These are phyloP conservation scores for Gasteruption jaculator DNA, from an alignment of 2,888 invertebrate genomes.

Conservation along the genomic window DNA sequence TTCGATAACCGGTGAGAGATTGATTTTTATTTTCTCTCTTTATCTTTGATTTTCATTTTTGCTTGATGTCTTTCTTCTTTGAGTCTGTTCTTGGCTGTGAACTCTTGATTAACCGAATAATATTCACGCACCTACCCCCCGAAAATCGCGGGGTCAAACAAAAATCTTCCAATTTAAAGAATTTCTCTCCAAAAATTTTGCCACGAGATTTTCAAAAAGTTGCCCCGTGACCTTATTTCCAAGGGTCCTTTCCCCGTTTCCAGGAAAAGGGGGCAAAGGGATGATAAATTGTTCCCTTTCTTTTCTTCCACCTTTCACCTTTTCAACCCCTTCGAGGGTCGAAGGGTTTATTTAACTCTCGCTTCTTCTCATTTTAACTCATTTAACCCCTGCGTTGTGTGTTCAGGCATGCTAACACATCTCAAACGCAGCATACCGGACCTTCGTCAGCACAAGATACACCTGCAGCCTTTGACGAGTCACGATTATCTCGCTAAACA, in stretches of 20 bases:
- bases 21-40: conserved; percentile 1
- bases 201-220: neutral
- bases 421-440: conserved; percentile 86
- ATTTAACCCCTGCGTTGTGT: conserved; percentile 50
- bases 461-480: conserved; percentile 73
- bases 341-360: conserved; percentile 1
- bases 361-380: conserved; percentile 35
- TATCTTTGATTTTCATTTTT: neutral
- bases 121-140: too few species aligned
- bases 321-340: neutral
- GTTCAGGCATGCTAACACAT: conserved; percentile 83
- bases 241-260: neutral
- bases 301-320: neutral
- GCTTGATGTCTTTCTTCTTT: neutral
- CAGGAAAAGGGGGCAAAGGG: too few species aligned
- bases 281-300: too few species aligned
- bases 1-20: conserved; percentile 66
- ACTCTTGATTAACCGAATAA: neutral
- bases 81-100: neutral
- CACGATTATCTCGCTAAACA: conserved; percentile 56
- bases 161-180: neutral
- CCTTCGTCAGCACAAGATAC: conserved; percentile 70
- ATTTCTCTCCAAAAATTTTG: neutral
- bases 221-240: neutral
- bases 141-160: too few species aligned